phyloP scores from a whole-genome alignment of 2,888 invertebrate genomes.

The Eupsilia transversa region DNA sequence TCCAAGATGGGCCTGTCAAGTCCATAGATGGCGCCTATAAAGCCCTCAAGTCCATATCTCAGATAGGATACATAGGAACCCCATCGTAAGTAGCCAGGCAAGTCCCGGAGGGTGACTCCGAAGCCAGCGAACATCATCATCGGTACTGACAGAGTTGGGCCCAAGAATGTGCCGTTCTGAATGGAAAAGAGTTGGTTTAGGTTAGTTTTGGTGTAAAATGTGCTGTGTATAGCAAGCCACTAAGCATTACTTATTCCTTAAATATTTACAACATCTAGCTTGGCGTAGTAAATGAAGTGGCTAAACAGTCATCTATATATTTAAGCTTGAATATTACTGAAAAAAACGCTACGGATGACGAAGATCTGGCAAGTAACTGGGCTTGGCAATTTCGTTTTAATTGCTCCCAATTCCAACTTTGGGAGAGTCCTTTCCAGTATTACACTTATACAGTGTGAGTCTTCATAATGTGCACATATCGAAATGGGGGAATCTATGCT shows the following conservation, averaged over 20 bases:
- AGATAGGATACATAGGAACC: constrained; percentile 97
- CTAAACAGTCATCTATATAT: not conserved
- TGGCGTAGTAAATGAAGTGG: not conserved
- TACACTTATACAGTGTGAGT: not conserved
- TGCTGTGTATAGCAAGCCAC: not conserved
- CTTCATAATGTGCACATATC: no score
- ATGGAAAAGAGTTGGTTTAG: constrained; percentile 1
- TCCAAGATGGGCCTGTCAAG: constrained; percentile 93
- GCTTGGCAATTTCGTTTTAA: not conserved
- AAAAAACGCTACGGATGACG: not conserved
- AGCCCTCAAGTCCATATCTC: constrained; percentile 97
- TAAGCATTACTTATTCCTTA: not conserved
- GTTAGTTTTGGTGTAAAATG: not conserved
- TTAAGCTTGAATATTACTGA: not conserved
- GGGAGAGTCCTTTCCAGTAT: not conserved
- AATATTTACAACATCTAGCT: not conserved
- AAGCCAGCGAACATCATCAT: constrained; percentile 99
- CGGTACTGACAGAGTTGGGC: constrained; percentile 97
- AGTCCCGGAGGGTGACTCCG: constrained; percentile 96
- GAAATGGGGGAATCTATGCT: no score
- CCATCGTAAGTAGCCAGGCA: constrained; percentile 97
- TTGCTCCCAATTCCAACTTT: not conserved
- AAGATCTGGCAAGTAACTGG: not conserved
- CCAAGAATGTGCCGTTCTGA: constrained; percentile 98
- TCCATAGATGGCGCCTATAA: constrained; percentile 96